These are phyloP conservation scores for Byasa hedistus DNA, from an alignment of 2,888 invertebrate species.

Conservation along the genomic window DNA sequence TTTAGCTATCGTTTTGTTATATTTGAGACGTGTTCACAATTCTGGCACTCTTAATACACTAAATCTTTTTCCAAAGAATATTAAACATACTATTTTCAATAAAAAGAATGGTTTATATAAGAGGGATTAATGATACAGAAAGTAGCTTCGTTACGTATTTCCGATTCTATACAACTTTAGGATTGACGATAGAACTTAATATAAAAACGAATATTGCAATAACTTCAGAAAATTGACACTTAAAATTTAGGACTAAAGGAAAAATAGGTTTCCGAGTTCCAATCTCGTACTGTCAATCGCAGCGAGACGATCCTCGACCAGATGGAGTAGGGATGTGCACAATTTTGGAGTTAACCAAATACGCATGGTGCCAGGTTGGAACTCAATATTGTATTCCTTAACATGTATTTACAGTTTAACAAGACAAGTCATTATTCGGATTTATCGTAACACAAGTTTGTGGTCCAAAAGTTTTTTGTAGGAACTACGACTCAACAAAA, in stretches of 20 bases:
- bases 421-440: background rate
- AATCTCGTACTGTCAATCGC: constrained; percentile 18
- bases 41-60: background rate
- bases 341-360: background rate
- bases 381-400: background rate
- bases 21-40: background rate
- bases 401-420: background rate
- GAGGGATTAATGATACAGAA: too few species aligned
- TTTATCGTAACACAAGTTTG: background rate
- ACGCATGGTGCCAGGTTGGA: background rate
- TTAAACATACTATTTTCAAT: too few species aligned
- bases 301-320: background rate
- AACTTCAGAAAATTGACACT: constrained; percentile 1
- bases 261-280: constrained; percentile 4
- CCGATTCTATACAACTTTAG: background rate
- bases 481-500: background rate
- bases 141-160: too few species aligned
- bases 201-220: background rate
- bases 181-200: background rate
- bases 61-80: background rate
- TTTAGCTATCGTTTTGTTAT: background rate
- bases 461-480: background rate
- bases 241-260: background rate
- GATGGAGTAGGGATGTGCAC: background rate
- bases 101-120: too few species aligned